A percentile compares a stretch with the other conserved stretches of the same genome.
These are phyloP conservation scores for Siniperca obscura DNA, from an alignment of 2,797 vertebrate genomes.

Conservation along the genomic window DNA sequence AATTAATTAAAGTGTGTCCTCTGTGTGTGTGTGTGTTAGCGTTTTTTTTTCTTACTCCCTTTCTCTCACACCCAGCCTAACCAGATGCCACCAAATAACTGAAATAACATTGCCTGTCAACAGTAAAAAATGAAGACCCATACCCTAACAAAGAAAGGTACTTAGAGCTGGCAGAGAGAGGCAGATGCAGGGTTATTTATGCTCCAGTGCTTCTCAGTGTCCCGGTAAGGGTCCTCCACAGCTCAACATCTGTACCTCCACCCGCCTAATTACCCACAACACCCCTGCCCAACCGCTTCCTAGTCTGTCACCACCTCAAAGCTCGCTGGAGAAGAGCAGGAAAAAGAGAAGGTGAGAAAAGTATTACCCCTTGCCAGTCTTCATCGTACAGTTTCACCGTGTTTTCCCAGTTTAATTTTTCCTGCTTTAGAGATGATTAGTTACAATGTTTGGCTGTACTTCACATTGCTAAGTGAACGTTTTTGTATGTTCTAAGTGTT, in stretches of 20 bases:
- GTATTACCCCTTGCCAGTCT: slow-evolving; percentile 28
- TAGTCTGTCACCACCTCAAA: slow-evolving; percentile 86
- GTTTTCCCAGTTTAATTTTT: slow-evolving; percentile 2
- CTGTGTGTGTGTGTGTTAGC: slow-evolving; percentile 70
- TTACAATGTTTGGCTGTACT: not conserved
- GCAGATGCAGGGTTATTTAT: slow-evolving; percentile 93
- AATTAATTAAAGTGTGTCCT: slow-evolving; percentile 99
- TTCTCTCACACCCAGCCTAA: slow-evolving; percentile 80
- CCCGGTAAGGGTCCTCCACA: slow-evolving; percentile 86
- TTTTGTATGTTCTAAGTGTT: not conserved
- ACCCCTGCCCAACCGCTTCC: slow-evolving; percentile 84
- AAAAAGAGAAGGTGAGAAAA: slow-evolving; percentile 57
- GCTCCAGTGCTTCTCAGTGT: slow-evolving; percentile 84
- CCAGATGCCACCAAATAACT: slow-evolving; percentile 98
- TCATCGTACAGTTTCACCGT: slow-evolving; percentile 18
- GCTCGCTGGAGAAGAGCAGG: slow-evolving; percentile 57
- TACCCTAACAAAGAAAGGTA: slow-evolving; percentile 94
- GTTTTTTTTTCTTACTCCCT: slow-evolving; percentile 57
- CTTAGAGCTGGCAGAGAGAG: slow-evolving; percentile 90
- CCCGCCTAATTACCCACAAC: slow-evolving; percentile 90
- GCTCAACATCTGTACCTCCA: slow-evolving; percentile 92
- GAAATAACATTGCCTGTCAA: slow-evolving; percentile 97
- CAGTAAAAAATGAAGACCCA: slow-evolving; percentile 98
- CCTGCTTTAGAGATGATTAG: not conserved
- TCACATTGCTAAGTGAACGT: not conserved